Evolutionary conservation across 2,797 vertebrate genomes (phyloP), one percentile per base, ranked within the genome.

Genomic region (Gymnoscopelus microlampas): DNA sequence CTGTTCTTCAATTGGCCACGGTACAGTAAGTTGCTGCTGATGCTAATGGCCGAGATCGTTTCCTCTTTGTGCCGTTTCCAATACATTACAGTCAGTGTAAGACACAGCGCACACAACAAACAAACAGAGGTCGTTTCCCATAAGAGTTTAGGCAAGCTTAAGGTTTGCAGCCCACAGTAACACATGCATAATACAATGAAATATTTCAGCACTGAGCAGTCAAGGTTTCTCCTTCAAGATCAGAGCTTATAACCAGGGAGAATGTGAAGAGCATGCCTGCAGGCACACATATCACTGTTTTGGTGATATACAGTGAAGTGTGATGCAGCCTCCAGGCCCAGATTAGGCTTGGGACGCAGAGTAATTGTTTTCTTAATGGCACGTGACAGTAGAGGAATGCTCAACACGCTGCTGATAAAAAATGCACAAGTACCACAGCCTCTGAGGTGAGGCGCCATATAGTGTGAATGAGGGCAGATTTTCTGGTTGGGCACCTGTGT

Each of bases 361-460:
- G 83, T 73, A 85, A 92, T 87, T 89, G 89, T 87, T 93, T 86
- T 85, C 78, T 77, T 87, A 88, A 88, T 79, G 85, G 81, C 82
- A 58, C 69, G 73, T 71, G 93, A 91, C 90, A 92, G 89, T 70
- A 80, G 85, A 79, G 78, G 83, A 88, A 83, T 75, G 66, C 81
- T 82, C 61, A 1, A 79, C 67, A 82, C 74, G 76, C 80, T 77
- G 74, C 32, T 12, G 51, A 71, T 76, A 87, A 82, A 63, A 84
- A 84, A 77, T 71, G 64, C 39, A 74, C 50, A 78, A 71, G 64
- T 59, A 63, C 15, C n/a, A 35, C 26, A 19, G 65, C 75, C 62
- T 81, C 51, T 71, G 70, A 83, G 84, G 76, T 71, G 35, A 56
- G 66, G 53, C 59, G 74, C 72, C 0, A 39, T 3, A 47, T 44